Evolutionary conservation across 2,113 vertebrate genomes (phyloP).

Genomic region (Podarcis muralis): DNA sequence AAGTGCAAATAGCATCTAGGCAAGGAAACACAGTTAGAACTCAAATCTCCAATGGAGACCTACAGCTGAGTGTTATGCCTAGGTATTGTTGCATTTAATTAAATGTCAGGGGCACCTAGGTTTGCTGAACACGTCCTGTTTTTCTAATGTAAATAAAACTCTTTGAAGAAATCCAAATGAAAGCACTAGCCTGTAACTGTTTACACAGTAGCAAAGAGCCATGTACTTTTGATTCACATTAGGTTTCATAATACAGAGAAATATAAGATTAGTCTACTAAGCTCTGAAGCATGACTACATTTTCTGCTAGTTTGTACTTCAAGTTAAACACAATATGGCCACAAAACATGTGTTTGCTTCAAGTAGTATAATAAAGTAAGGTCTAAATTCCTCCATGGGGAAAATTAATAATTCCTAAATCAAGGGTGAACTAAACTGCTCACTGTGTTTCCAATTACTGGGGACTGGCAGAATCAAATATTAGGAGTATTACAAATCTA

Average conservation of each 20-base stretch:
- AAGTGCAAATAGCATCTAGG: not conserved
- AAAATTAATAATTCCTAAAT: not conserved
- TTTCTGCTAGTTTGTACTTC: slow-evolving; percentile 32
- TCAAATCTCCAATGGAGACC: not conserved
- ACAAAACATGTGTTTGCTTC: not conserved
- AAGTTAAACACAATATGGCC: not conserved
- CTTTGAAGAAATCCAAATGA: slow-evolving; percentile 24
- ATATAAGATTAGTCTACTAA: not conserved
- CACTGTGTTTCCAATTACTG: not conserved
- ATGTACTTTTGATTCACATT: not conserved
- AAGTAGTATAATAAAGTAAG: not conserved
- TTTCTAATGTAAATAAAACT: slow-evolving; percentile 16
- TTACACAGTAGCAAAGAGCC: slow-evolving; percentile 44
- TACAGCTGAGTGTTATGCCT: not conserved
- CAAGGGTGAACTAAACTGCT: not conserved
- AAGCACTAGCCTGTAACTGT: not conserved
- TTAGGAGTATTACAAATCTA: not conserved
- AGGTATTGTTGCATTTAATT: not conserved
- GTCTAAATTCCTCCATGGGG: not conserved
- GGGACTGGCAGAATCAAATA: not conserved
- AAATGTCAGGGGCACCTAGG: not conserved
- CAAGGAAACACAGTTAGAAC: not conserved
- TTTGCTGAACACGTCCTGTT: not conserved
- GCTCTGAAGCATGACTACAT: slow-evolving; percentile 6
- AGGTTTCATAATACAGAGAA: not conserved